phyloP scores from a whole-genome alignment of 2,797 vertebrate species.

The Squalus acanthias region DNA sequence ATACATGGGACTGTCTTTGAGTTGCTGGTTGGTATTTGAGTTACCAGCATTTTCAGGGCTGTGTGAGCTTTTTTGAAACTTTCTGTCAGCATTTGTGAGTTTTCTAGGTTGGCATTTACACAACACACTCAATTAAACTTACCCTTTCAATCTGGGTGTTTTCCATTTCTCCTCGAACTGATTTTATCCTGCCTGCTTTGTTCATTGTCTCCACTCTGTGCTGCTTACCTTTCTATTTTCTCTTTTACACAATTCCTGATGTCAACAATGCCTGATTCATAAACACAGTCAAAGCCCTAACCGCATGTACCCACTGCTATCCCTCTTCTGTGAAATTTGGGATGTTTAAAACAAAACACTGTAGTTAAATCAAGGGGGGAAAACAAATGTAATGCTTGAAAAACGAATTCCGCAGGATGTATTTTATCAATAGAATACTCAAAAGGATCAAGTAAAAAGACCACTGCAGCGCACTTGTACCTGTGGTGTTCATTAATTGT shows the following conservation, averaged over 20 bases:
- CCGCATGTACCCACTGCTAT: no score
- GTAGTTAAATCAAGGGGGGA: background rate
- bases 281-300: background rate
- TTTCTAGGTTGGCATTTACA: background rate
- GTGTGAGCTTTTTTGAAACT: background rate
- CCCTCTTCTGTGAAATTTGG: background rate
- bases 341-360: background rate
- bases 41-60: background rate
- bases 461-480: no score
- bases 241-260: background rate
- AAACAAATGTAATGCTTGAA: background rate
- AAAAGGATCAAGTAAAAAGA: background rate
- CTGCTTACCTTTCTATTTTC: background rate
- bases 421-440: background rate
- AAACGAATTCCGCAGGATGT: background rate
- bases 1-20: background rate
- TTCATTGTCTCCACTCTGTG: no score
- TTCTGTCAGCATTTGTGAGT: background rate
- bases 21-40: background rate
- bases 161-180: background rate
- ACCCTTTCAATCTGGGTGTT: background rate
- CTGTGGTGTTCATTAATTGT: background rate
- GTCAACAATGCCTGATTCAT: background rate
- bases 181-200: background rate
- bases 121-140: conserved; percentile 4